A percentile compares a stretch with the other conserved stretches of the same genome.
Conservation (phyloP, 2,797 vertebrate genomes). For the Graptemys geographica region DNA sequence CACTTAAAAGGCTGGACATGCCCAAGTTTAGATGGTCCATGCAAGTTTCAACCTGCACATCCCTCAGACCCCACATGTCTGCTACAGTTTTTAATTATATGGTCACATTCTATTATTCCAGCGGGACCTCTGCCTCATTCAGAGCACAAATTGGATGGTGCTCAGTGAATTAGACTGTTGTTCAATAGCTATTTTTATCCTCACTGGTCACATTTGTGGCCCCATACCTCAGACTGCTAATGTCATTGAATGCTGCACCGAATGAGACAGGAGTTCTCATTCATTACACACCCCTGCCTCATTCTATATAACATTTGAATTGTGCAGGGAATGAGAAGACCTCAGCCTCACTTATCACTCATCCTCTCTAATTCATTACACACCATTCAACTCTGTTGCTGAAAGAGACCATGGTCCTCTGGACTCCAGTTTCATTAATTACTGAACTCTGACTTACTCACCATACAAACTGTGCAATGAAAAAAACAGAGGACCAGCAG, state of each 20-base stretch:
- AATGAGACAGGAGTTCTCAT: not conserved
- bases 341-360: not conserved
- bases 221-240: not conserved
- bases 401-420: not conserved
- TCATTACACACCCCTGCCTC: rapidly evolving
- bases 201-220: not conserved
- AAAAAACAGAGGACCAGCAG: not conserved
- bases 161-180: not conserved
- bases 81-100: not conserved
- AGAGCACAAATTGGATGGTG: not conserved
- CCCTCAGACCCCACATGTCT: not conserved
- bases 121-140: not conserved
- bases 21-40: not conserved
- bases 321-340: not conserved
- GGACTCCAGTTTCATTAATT: not conserved
- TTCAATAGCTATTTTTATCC: not conserved
- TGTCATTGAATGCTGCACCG: not conserved
- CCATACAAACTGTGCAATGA: not conserved
- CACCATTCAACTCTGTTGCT: not conserved
- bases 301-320: not conserved
- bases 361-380: not conserved
- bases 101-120: rapidly evolving
- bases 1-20: rapidly evolving
- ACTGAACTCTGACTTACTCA: not conserved
- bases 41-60: not conserved